Conservation (phyloP, 2,113 vertebrate species). For the Mastomys natalensis region DNA sequence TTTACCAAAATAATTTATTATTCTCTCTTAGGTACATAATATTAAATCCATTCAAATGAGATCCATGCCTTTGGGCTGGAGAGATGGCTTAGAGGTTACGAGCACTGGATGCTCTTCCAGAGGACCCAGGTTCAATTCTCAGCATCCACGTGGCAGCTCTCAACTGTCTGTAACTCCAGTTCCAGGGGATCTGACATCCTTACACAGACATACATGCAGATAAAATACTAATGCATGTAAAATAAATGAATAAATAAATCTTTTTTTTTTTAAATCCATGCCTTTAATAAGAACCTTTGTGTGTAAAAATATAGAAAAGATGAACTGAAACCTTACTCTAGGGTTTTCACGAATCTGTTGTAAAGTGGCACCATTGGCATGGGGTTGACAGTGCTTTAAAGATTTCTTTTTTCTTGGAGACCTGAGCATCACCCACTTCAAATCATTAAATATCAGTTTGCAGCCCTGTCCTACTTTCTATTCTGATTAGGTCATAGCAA, state of each 20-base stretch:
- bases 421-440: neutral
- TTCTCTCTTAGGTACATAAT: neutral
- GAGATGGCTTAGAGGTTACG: too few species aligned
- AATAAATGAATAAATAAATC: too few species aligned
- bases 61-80: neutral
- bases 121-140: too few species aligned
- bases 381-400: neutral
- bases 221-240: too few species aligned
- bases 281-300: conserved; percentile 36
- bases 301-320: neutral
- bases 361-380: neutral
- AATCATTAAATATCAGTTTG: neutral
- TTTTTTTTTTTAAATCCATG: neutral
- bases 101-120: too few species aligned
- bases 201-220: too few species aligned
- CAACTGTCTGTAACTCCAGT: too few species aligned
- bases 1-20: conserved; percentile 17
- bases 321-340: neutral
- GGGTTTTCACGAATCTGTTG: conserved; percentile 2
- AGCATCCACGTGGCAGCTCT: too few species aligned
- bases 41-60: conserved; percentile 15
- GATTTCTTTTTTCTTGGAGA: neutral
- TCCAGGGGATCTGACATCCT: too few species aligned
- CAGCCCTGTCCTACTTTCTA: neutral
- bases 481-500: neutral